Percentiles rank a stretch among this genome's conserved stretches.
phyloP scores from a whole-genome alignment of 1,140 invertebrate genomes.

The Magallana gigas region DNA sequence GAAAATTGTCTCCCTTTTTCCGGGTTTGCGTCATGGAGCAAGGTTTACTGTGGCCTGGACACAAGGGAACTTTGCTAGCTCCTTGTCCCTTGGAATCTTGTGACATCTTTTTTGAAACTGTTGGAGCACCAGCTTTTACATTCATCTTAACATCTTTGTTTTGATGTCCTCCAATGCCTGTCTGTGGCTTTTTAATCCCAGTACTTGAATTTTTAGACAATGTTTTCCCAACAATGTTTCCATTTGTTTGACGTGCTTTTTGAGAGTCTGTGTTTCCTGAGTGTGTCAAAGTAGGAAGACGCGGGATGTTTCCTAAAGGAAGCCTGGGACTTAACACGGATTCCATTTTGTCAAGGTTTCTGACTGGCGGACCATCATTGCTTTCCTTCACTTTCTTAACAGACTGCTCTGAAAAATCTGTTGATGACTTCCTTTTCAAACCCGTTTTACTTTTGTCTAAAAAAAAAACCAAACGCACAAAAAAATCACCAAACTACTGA shows the following conservation, averaged over 20 bases:
- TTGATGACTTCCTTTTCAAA: conserved; percentile 7
- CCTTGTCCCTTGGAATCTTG: neutral
- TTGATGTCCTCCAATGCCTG: neutral
- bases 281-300: neutral
- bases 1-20: conserved; percentile 72
- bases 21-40: conserved; percentile 67
- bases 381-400: neutral
- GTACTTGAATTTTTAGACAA: neutral
- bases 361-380: no score
- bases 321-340: no score
- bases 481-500: no score
- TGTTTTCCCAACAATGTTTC: neutral
- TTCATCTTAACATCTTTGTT: neutral
- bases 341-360: no score
- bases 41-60: conserved; percentile 65
- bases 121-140: neutral
- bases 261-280: neutral
- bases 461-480: no score
- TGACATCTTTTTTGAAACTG: neutral
- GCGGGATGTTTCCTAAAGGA: no score
- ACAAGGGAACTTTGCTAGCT: conserved; percentile 62
- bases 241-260: neutral
- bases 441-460: neutral
- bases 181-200: neutral
- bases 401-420: neutral